These are phyloP conservation scores for Albula glossodonta DNA, from an alignment of 2,113 vertebrate genomes.

Conservation along the genomic window DNA sequence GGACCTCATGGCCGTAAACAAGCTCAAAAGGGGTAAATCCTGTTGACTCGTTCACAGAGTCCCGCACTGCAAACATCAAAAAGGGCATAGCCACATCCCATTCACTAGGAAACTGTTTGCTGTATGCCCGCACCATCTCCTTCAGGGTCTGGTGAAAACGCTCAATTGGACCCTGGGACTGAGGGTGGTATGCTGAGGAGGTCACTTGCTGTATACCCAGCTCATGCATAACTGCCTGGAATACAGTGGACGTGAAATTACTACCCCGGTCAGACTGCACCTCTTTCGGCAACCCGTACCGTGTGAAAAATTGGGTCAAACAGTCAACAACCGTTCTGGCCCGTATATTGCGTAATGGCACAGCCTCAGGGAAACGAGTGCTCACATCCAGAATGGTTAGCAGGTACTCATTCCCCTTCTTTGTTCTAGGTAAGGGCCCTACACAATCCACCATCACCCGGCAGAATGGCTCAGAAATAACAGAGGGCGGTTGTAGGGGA, in stretches of 20 bases:
- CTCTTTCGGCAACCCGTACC: not conserved
- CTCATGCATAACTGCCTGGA: not conserved
- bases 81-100: conserved; percentile 14
- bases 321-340: not conserved
- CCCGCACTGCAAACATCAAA: not conserved
- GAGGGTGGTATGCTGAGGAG: not conserved
- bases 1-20: not conserved
- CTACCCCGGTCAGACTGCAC: not conserved
- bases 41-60: not conserved
- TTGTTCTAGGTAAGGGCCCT: not conserved
- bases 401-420: not conserved
- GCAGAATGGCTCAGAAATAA: not conserved
- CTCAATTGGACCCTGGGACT: not conserved
- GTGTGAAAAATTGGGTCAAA: not conserved
- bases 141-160: not conserved
- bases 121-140: not conserved
- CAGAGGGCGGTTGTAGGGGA: not conserved
- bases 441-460: not conserved
- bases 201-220: not conserved
- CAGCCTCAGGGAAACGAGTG: not conserved
- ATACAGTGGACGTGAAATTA: not conserved
- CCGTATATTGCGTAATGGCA: not conserved
- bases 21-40: not conserved
- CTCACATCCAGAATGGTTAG: conserved; percentile 3
- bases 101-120: not conserved